These are phyloP conservation scores for Pocillopora grandis DNA, from an alignment of 92 coral and sea anemone genomes.

Conservation along the genomic window DNA sequence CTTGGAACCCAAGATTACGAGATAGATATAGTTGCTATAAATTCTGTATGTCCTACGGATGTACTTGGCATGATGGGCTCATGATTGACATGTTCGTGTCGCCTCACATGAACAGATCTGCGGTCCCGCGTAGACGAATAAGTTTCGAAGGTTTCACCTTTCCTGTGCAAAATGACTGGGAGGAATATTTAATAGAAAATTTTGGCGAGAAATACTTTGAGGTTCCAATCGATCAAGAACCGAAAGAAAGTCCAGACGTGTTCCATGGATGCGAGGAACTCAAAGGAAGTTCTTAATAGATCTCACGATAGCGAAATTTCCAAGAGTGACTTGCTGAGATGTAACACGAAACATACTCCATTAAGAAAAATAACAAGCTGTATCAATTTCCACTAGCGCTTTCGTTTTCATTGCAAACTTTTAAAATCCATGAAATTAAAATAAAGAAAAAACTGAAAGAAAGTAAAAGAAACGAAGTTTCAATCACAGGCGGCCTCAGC, in stretches of 20 bases:
- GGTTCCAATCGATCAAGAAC: slow-evolving; percentile 40
- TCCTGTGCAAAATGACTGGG: slow-evolving; percentile 67
- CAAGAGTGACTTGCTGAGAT: not conserved
- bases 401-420: too few species aligned
- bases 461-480: too few species aligned
- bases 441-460: too few species aligned
- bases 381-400: too few species aligned
- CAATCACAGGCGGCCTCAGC: too few species aligned
- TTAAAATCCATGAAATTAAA: too few species aligned
- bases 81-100: slow-evolving; percentile 66
- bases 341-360: not conserved
- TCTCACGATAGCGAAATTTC: not conserved
- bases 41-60: slow-evolving; percentile 45
- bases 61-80: slow-evolving; percentile 74
- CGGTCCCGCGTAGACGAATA: slow-evolving; percentile 54
- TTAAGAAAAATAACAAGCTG: too few species aligned
- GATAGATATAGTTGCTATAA: slow-evolving; percentile 73
- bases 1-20: slow-evolving; percentile 64
- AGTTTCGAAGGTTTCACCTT: slow-evolving; percentile 75
- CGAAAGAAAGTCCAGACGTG: slow-evolving; percentile 54
- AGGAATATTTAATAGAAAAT: slow-evolving; percentile 22
- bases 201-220: slow-evolving; percentile 56
- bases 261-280: slow-evolving; percentile 64
- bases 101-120: not conserved
- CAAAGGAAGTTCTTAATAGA: not conserved